phyloP scores from a whole-genome alignment of 2,113 vertebrate species.

The Centropristis striata region DNA sequence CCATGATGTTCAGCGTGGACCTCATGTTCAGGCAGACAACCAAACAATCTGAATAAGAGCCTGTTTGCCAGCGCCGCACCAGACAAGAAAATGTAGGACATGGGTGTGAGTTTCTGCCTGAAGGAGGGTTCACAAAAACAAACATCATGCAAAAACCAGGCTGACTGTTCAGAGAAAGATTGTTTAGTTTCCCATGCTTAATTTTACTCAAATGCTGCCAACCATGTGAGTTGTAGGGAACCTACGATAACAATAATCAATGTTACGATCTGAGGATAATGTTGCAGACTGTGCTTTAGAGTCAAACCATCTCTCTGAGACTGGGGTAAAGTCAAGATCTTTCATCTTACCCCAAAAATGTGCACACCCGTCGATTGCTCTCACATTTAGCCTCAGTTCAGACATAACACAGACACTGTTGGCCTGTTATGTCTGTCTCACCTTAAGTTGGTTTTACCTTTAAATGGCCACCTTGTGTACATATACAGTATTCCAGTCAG shows the following conservation, averaged over 20 bases:
- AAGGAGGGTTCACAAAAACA: constrained; percentile 42
- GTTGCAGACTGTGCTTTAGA: background rate
- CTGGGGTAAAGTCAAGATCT: constrained; percentile 8
- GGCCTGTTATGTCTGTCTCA: constrained; percentile 12
- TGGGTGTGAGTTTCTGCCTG: constrained; percentile 56
- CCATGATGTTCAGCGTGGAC: constrained; percentile 41
- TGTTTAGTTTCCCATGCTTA: background rate
- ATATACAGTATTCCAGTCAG: constrained; percentile 19
- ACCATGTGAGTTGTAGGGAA: background rate
- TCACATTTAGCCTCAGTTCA: constrained; percentile 48
- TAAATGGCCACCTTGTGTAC: constrained; percentile 30
- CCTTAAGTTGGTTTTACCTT: constrained; percentile 28
- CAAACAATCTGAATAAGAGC: constrained; percentile 62
- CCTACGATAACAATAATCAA: background rate
- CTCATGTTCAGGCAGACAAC: constrained; percentile 44
- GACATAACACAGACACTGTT: constrained; percentile 39
- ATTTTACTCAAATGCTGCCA: constrained; percentile 1
- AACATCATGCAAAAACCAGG: constrained; percentile 38
- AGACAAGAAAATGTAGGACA: constrained; percentile 58
- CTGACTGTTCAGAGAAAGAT: constrained; percentile 11
- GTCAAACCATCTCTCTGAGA: background rate
- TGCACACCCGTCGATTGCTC: background rate
- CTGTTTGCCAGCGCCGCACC: constrained; percentile 55
- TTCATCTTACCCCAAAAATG: background rate
- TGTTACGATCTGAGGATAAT: background rate